A percentile compares a stretch with the other conserved stretches of the same genome.
Evolutionary conservation across 1,140 invertebrate species (phyloP).

Genomic region (Tetramorium parvispinum): DNA sequence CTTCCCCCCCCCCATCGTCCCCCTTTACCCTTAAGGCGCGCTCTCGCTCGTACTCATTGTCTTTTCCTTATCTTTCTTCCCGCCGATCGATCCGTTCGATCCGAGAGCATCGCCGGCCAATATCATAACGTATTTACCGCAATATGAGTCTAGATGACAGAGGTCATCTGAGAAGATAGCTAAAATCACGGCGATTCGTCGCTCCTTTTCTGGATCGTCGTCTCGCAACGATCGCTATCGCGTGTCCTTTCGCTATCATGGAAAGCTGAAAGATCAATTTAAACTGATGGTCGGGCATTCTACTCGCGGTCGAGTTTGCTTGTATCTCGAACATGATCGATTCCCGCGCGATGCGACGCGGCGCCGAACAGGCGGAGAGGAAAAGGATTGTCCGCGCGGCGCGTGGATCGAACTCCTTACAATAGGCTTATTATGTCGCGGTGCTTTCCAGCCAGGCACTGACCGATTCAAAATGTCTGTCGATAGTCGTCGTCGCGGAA

Average conservation of each 20-base stretch:
- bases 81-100: not conserved
- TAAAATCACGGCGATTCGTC: not conserved
- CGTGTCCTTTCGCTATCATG: slow-evolving; percentile 11
- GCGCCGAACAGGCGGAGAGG: slow-evolving; percentile 21
- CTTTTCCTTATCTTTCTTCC: not conserved
- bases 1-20: slow-evolving; percentile 8
- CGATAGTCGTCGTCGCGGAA: slow-evolving; percentile 66
- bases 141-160: slow-evolving; percentile 75
- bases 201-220: not conserved
- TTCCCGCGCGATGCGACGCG: not conserved
- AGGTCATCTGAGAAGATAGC: slow-evolving; percentile 41
- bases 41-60: slow-evolving; percentile 31
- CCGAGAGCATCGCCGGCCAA: slow-evolving; percentile 52
- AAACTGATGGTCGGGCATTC: slow-evolving; percentile 3
- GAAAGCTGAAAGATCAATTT: slow-evolving; percentile 15
- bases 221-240: not conserved
- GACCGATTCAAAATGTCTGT: slow-evolving; percentile 73
- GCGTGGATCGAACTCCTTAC: slow-evolving; percentile 71
- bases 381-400: slow-evolving; percentile 59
- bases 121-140: slow-evolving; percentile 75
- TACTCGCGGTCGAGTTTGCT: slow-evolving; percentile 1
- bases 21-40: not conserved
- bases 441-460: slow-evolving; percentile 30
- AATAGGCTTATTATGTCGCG: slow-evolving; percentile 70
- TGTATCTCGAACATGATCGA: slow-evolving; percentile 40